These are phyloP conservation scores for Ageneiosus marmoratus DNA, from an alignment of 2,113 vertebrate genomes.

Conservation along the genomic window DNA sequence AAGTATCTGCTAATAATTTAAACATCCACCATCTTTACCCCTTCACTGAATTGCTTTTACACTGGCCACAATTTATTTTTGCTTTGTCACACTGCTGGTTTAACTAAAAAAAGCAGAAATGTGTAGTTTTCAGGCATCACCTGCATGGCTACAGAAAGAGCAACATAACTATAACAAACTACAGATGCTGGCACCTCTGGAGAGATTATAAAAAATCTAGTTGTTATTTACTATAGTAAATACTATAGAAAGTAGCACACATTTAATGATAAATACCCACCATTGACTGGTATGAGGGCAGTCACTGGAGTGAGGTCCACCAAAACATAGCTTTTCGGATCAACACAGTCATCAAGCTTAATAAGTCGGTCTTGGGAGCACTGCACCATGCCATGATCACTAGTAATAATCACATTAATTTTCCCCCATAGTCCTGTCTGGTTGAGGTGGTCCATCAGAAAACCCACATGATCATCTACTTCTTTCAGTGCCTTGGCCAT, in stretches of 20 bases:
- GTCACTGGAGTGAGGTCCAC: slow-evolving; percentile 82
- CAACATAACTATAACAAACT: background rate
- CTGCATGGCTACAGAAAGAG: too few species aligned
- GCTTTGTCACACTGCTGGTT: background rate
- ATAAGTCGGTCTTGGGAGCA: slow-evolving; percentile 84
- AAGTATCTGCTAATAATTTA: background rate
- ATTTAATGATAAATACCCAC: slow-evolving; percentile 68
- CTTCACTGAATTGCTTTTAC: background rate
- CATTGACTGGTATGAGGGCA: slow-evolving; percentile 79
- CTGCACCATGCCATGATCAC: slow-evolving; percentile 96
- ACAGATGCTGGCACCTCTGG: background rate
- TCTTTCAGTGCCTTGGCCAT: slow-evolving; percentile 78
- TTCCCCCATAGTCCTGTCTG: slow-evolving; percentile 79
- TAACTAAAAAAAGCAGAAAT: background rate
- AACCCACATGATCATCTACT: slow-evolving; percentile 82
- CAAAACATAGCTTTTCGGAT: slow-evolving; percentile 72
- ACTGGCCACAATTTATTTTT: background rate
- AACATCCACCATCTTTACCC: background rate
- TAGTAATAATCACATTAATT: slow-evolving; percentile 88
- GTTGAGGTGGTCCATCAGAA: slow-evolving; percentile 78
- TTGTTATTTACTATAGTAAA: background rate
- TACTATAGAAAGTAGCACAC: background rate
- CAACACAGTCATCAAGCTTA: slow-evolving; percentile 78
- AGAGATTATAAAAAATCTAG: background rate
- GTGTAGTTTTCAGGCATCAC: background rate